These are phyloP conservation scores for Promerops cafer DNA, from an alignment of 2,113 vertebrate species.

Conservation along the genomic window DNA sequence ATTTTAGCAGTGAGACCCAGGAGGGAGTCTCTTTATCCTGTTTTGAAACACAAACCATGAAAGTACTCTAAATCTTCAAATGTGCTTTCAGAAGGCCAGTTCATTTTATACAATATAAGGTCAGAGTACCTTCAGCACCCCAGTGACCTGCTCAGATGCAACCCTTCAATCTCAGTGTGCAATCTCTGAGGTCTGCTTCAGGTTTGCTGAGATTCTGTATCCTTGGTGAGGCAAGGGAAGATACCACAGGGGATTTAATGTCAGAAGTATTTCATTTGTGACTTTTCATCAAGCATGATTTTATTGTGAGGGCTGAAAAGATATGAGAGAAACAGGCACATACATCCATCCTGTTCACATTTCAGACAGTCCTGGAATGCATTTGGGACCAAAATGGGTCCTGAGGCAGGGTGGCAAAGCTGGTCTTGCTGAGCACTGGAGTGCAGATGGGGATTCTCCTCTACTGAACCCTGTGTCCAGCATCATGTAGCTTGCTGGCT, in stretches of 20 bases:
- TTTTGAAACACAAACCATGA: background rate
- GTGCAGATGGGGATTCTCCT: fast-evolving
- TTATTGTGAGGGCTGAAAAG: background rate
- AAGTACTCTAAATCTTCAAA: background rate
- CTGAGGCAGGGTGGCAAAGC: too few species aligned
- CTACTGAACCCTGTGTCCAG: background rate
- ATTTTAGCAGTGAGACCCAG: background rate
- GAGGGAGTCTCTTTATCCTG: background rate
- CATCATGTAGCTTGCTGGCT: background rate
- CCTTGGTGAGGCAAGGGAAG: background rate
- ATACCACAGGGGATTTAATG: background rate
- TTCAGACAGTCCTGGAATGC: background rate
- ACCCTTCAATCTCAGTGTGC: background rate
- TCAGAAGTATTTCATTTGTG: background rate
- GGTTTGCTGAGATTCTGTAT: background rate
- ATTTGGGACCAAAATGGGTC: background rate
- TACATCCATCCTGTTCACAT: background rate
- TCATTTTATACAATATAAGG: background rate
- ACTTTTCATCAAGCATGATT: background rate
- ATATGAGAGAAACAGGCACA: background rate
- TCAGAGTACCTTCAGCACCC: background rate
- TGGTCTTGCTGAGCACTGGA: background rate
- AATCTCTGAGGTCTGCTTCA: background rate
- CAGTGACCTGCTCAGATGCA: background rate
- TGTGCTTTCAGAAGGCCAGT: background rate